A percentile compares a stretch with the other conserved stretches of the same genome.
Conservation (phyloP, 2,888 invertebrate species). For the Tetragnatha montana region DNA sequence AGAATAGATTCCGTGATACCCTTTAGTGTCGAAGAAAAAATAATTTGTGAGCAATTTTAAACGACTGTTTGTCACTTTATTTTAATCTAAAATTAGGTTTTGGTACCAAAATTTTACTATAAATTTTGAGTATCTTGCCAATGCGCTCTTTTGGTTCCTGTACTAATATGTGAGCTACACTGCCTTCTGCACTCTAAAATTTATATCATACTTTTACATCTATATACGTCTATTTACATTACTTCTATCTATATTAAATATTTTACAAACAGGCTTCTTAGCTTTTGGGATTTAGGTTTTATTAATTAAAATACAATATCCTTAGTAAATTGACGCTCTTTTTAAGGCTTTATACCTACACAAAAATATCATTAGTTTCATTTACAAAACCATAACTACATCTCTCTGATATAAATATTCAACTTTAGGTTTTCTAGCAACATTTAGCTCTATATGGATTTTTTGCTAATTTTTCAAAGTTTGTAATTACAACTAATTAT, state of each 20-base stretch:
- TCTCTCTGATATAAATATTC: background rate
- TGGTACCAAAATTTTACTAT: background rate
- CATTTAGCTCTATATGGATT: background rate
- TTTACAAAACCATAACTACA: background rate
- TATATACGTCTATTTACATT: background rate
- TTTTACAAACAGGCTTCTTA: too few species aligned
- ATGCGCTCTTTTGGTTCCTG: background rate
- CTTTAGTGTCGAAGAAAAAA: background rate
- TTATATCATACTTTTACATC: background rate
- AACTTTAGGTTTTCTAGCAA: background rate
- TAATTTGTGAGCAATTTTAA: background rate
- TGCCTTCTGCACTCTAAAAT: background rate
- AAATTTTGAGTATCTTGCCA: background rate
- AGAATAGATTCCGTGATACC: background rate
- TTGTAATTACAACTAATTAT: too few species aligned
- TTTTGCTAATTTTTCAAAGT: background rate
- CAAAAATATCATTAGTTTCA: background rate
- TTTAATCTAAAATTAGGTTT: background rate
- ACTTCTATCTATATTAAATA: background rate
- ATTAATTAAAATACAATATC: background rate
- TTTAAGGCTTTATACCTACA: background rate
- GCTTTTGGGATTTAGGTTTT: background rate
- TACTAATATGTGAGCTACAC: background rate
- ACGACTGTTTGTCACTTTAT: background rate
- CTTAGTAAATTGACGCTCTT: background rate